Conservation (phyloP, 64 coral and sea anemone species). For the Catalaphyllia jardinei region DNA sequence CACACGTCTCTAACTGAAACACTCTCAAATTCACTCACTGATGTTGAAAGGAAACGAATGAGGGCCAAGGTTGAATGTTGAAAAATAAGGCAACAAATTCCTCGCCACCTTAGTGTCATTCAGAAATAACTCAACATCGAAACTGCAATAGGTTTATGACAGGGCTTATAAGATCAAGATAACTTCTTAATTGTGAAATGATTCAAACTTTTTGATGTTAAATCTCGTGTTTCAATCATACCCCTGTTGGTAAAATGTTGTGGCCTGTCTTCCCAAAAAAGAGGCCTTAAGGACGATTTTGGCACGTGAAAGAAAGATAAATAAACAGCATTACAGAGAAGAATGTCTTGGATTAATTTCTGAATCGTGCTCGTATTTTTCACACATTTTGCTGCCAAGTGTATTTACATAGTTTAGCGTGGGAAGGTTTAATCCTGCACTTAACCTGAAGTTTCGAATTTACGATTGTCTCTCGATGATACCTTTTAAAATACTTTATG, state of each 20-base stretch:
- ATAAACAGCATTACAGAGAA: background rate
- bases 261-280: background rate
- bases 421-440: background rate
- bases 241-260: background rate
- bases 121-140: no score
- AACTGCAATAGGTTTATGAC: no score
- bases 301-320: background rate
- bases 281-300: background rate
- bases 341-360: background rate
- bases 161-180: background rate
- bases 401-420: background rate
- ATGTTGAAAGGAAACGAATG: no score
- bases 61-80: no score
- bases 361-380: background rate
- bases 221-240: background rate
- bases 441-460: background rate
- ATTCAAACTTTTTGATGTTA: background rate
- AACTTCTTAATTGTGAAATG: background rate
- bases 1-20: no score
- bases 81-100: no score
- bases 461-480: constrained; percentile 18
- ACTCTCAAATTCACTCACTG: no score
- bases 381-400: background rate
- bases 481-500: background rate
- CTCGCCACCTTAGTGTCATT: no score